Base-by-base conservation (phyloP, 2,888 invertebrate genomes). In the Cremastinae sp. region DNA sequence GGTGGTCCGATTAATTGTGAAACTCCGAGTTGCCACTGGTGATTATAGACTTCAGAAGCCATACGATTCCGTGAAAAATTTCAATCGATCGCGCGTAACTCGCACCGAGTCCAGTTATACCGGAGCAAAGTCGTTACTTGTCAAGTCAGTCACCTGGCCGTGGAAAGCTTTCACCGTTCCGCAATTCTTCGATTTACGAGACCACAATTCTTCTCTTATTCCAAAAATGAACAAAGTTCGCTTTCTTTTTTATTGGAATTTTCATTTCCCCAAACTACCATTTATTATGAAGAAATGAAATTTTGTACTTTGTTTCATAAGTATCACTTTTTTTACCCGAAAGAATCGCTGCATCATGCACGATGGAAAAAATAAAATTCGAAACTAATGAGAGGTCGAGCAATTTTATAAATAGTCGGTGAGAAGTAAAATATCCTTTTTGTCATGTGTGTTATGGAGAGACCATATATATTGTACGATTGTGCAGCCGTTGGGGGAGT, bases 101-200 rank as follows among this genome's bases (percentile, higher is more conserved):
- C 20, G 41, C 14, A 37, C 39, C 16, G 18, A 59, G 43, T 73
- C 37, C 22, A 49, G 51, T 41, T 41, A 37, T 16, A 58, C 41
- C 47, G 68, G 49, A 39, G 20, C 37, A 28, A 58, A 49, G 72
- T 53, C 37, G 66, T 61, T 59, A 61, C 58, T 43, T 66, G 73
- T 66, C 64, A 58, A 53, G 45, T 43, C 66, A 59, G 65, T 39
- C 72, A 73, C 58, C 72, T 65, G 72, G 49, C 56, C 51, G 12
- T 22, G 16, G 51, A 66, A 28, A 53, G 14, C 53, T 59, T 73
- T 66, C 59, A 39, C 58, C 59, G 20, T 51, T 58, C 53, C 18
- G 18, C 37, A 22, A 16, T 9, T 10, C 16, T 8, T 37, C 16
- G 14, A 35, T n/a, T 20, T 22, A 55, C 37, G 37, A 37, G 55